A percentile compares a stretch with the other conserved stretches of the same genome.
These are phyloP conservation scores for Pholis gunnellus DNA, from an alignment of 2,113 vertebrate genomes.

Conservation along the genomic window DNA sequence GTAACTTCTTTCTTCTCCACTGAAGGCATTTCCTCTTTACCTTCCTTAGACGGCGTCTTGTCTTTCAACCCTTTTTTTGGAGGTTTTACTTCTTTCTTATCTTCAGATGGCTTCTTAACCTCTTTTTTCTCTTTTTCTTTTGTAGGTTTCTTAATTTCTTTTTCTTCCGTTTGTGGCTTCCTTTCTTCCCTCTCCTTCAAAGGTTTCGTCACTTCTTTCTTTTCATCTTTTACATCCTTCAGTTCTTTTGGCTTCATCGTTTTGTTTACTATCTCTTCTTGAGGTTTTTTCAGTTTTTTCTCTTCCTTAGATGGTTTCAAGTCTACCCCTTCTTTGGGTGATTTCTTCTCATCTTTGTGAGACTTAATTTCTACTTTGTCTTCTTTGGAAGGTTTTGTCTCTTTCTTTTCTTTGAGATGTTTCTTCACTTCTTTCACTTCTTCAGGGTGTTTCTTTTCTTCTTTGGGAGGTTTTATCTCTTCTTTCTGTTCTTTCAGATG, in stretches of 20 bases:
- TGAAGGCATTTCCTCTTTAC: background rate
- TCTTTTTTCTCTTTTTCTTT: conserved; percentile 12
- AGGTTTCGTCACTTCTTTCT: background rate
- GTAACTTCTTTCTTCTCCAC: background rate
- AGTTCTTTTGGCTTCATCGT: background rate
- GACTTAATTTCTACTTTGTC: background rate
- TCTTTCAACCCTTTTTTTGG: conserved; percentile 1
- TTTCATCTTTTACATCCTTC: background rate
- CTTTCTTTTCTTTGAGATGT: background rate
- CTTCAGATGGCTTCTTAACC: background rate
- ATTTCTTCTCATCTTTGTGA: background rate
- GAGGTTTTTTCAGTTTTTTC: background rate
- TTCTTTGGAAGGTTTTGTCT: background rate
- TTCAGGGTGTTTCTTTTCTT: background rate
- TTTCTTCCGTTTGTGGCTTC: background rate
- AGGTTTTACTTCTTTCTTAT: conserved; percentile 4
- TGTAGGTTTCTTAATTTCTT: background rate
- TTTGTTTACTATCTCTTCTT: background rate
- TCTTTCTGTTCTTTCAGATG: background rate
- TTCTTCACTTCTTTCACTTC: conserved; percentile 1
- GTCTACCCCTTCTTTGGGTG: background rate
- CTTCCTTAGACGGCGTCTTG: background rate
- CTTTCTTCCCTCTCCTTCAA: background rate
- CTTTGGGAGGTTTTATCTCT: background rate
- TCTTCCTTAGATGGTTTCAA: background rate